phyloP scores from a whole-genome alignment of 1,140 invertebrate species.

The Daktulosphaira vitifoliae region DNA sequence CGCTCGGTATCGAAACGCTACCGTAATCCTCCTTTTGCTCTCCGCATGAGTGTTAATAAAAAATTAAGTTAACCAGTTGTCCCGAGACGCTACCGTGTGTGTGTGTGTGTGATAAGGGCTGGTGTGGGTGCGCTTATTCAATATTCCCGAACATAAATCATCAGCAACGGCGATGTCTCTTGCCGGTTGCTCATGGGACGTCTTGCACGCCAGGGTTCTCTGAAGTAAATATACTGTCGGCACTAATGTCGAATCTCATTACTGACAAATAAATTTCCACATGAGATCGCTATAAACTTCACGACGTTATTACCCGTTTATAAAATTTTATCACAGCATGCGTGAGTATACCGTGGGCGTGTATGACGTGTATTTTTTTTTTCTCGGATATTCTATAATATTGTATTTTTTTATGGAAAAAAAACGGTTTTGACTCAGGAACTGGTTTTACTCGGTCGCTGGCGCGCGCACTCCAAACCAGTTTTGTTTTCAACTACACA shows the following conservation, averaged over 20 bases:
- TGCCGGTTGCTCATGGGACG: neutral
- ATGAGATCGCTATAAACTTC: conserved; percentile 12
- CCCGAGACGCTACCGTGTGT: too few relatives aligned
- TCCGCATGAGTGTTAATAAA: too few relatives aligned
- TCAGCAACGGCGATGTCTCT: neutral
- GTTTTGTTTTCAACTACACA: conserved; percentile 6
- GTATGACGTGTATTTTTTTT: neutral
- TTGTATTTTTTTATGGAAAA: too few relatives aligned
- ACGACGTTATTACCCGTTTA: conserved; percentile 15
- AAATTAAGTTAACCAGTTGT: too few relatives aligned
- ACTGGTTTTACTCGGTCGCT: neutral
- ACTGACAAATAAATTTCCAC: conserved; percentile 21
- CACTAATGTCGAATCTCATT: conserved; percentile 32
- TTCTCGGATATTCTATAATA: too few relatives aligned
- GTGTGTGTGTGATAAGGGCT: too few relatives aligned
- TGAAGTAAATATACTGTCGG: conserved; percentile 15
- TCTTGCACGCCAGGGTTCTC: too few relatives aligned
- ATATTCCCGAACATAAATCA: conserved; percentile 13
- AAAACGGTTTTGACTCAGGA: too few relatives aligned
- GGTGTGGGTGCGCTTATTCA: conserved; percentile 11
- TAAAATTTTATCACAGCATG: conserved; percentile 19
- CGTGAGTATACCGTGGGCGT: conserved; percentile 18
- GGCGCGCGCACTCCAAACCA: conserved; percentile 3
- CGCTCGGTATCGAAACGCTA: too few relatives aligned
- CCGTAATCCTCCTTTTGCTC: too few relatives aligned